Conservation (phyloP, 2,113 vertebrate genomes). For the Ariopsis seemanni region DNA sequence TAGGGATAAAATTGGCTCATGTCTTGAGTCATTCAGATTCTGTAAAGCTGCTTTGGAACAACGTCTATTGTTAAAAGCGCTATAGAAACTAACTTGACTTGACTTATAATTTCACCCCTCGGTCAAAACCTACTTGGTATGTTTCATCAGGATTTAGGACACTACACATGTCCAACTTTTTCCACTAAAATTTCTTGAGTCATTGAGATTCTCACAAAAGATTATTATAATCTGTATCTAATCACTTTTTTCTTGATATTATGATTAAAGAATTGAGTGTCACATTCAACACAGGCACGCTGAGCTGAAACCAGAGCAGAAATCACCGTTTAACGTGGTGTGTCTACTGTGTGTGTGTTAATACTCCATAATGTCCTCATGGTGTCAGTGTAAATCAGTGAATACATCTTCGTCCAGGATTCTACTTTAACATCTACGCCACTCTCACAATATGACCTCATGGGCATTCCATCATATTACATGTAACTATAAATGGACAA, state of each 20-base stretch:
- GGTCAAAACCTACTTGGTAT: neutral
- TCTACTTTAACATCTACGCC: neutral
- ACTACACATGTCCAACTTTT: neutral
- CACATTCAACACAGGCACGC: neutral
- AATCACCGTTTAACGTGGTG: neutral
- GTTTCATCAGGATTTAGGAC: neutral
- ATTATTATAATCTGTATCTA: no score
- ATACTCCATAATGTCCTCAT: neutral
- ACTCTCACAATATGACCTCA: neutral
- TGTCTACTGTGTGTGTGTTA: neutral
- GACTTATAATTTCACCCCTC: no score
- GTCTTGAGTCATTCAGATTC: no score
- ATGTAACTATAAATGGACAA: neutral
- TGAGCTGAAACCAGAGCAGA: neutral
- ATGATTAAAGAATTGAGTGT: neutral
- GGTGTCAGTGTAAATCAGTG: constrained; percentile 11
- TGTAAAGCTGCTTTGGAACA: no score
- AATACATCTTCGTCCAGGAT: neutral
- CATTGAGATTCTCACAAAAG: no score
- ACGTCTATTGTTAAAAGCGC: no score
- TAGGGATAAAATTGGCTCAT: no score
- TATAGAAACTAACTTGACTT: no score
- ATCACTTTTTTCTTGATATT: neutral
- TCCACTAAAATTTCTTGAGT: neutral
- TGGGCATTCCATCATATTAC: neutral